Evolutionary conservation across 1,140 invertebrate genomes (phyloP), one percentile per base, ranked within the genome.

Genomic region (Drosophila santomea): DNA sequence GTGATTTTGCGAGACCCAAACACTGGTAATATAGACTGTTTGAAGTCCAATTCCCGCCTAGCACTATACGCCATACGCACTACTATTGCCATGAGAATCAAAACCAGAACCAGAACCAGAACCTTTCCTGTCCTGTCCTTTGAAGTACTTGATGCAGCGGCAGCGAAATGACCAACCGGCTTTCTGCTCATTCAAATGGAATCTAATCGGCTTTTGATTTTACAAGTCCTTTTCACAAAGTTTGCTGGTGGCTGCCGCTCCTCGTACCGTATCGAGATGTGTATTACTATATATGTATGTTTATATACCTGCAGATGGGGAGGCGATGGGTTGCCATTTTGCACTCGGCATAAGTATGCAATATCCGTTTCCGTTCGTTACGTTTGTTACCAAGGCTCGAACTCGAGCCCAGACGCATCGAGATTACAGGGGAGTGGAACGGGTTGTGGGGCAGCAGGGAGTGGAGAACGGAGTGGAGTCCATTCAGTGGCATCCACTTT

Each of bases 141-240:
- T 15, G 23, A 38, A 60, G 15, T 45, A 11, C 43, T 4, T 45
- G 51, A 39, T 32, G 51, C 64, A 66, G 71, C 56, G 75, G 80
- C 72, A 80, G 48, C 32, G 76, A 88, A 88, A 88, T 88, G 83
- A 89, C 84, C 83, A 89, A 83, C 84, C 80, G 80, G 84, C 83
- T 74, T 60, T 76, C 72, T 89, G 84, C 84, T 89, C 84, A 89
- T 74, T 83, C 79, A 88, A 88, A 88, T 84, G 80, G 85, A 88
- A 88, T 88, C 80, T 88, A 88, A 88, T 88, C 84, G 84, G 84
- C 84, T 88, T 88, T 88, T 89, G 84, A 88, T 88, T 88, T 84
- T 89, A 79, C 83, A 88, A 88, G 84, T 79, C 83, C 83, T 88
- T 73, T 88, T 83, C 79, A 82, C 75, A 79, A 86, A 83, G 71